Conservation (phyloP, 2,888 invertebrate genomes). For the Meta bourneti region DNA sequence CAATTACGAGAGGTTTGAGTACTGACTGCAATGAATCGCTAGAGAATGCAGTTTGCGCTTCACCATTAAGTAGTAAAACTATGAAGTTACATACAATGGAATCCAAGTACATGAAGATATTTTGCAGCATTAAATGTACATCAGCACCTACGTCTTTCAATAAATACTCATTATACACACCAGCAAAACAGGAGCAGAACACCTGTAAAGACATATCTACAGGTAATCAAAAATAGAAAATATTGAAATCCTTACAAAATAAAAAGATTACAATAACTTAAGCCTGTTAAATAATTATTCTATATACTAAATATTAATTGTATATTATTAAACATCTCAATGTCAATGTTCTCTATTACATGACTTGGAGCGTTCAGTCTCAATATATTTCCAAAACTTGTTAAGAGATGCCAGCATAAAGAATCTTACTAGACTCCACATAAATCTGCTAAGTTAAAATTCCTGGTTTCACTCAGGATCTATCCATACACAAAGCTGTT, state of each 20-base stretch:
- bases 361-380: too few species aligned
- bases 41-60: constrained; percentile 85
- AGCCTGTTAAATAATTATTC: too few species aligned
- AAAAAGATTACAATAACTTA: neutral
- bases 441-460: too few species aligned
- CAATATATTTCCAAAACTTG: too few species aligned
- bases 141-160: constrained; percentile 91
- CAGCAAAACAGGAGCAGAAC: constrained; percentile 94
- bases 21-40: constrained; percentile 79
- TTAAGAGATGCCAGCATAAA: too few species aligned
- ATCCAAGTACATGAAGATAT: constrained; percentile 96
- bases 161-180: constrained; percentile 96
- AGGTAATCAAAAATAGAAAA: neutral
- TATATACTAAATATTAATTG: too few species aligned
- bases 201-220: constrained; percentile 85
- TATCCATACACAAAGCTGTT: too few species aligned
- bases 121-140: constrained; percentile 94
- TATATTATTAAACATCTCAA: too few species aligned
- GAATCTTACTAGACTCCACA: too few species aligned
- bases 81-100: constrained; percentile 94
- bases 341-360: too few species aligned
- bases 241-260: neutral
- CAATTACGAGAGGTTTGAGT: constrained; percentile 84
- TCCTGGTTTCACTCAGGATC: too few species aligned
- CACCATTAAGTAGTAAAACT: constrained; percentile 86